Evolutionary conservation across 2,888 invertebrate genomes (phyloP).

Genomic region (Pomacea canaliculata): DNA sequence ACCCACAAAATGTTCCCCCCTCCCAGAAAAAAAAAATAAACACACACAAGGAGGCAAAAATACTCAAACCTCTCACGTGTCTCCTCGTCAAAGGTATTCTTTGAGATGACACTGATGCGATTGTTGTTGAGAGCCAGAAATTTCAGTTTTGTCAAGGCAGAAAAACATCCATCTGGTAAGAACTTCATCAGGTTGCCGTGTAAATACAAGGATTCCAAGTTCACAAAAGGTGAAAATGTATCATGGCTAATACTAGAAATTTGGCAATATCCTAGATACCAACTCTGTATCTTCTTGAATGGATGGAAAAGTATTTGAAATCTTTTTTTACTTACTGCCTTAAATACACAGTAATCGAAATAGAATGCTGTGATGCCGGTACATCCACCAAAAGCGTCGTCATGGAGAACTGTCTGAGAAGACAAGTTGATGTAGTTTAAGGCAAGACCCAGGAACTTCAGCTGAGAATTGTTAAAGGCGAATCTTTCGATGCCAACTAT

Average conservation of each 20-base stretch:
- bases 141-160: neutral
- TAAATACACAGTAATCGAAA: conserved; percentile 12
- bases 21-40: too few relatives aligned
- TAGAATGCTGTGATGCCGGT: neutral
- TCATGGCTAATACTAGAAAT: conserved; percentile 1
- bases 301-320: conserved; percentile 14
- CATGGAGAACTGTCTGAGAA: neutral
- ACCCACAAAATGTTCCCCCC: too few relatives aligned
- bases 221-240: conserved; percentile 4
- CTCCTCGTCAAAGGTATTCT: neutral
- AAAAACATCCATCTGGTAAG: conserved; percentile 25
- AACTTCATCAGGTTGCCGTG: conserved; percentile 18
- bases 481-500: neutral
- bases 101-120: neutral
- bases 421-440: conserved; percentile 21
- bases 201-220: conserved; percentile 9
- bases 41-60: too few relatives aligned
- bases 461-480: conserved; percentile 8
- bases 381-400: conserved; percentile 16
- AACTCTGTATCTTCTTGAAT: conserved; percentile 6
- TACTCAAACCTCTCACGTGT: too few relatives aligned
- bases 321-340: neutral
- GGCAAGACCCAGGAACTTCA: conserved; percentile 13
- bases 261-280: conserved; percentile 7
- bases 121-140: neutral